Conservation (phyloP, 1,140 invertebrate genomes). For the Drosophila murphyi region DNA sequence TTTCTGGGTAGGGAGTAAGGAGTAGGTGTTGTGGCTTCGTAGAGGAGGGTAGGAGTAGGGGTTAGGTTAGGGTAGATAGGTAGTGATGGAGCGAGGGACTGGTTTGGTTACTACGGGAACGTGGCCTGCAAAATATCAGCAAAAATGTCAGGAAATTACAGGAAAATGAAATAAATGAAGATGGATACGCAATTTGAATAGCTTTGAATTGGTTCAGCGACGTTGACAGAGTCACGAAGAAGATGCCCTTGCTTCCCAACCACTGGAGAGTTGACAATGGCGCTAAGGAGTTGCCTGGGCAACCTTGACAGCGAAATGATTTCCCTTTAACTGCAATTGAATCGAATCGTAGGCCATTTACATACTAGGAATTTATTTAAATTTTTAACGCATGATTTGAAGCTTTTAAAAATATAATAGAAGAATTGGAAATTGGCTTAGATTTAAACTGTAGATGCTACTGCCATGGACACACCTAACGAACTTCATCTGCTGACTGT, state of each 20-base stretch:
- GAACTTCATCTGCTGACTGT: neutral
- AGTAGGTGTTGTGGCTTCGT: neutral
- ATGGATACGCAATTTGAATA: conserved; percentile 82
- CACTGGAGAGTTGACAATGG: neutral
- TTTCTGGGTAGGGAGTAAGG: neutral
- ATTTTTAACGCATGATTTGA: neutral
- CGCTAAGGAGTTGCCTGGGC: neutral
- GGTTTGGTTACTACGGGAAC: conserved; percentile 10
- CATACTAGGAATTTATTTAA: neutral
- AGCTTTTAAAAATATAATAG: neutral
- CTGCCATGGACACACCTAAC: neutral
- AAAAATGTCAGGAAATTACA: conserved; percentile 81
- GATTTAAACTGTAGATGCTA: no score
- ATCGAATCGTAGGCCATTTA: neutral
- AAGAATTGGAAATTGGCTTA: no score
- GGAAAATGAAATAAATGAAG: conserved; percentile 83
- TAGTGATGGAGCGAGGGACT: conserved; percentile 1
- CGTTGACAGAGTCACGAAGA: conserved; percentile 50
- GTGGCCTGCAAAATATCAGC: conserved; percentile 59
- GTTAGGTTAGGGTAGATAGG: neutral
- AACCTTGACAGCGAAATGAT: neutral
- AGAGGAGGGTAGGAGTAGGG: neutral
- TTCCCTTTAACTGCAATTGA: conserved; percentile 5
- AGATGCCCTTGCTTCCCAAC: neutral
- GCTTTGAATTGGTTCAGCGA: conserved; percentile 70